Percentiles rank a stretch among this genome's conserved stretches.
Evolutionary conservation across 2,797 vertebrate species (phyloP).

Genomic region (Distichodus sexfasciatus): DNA sequence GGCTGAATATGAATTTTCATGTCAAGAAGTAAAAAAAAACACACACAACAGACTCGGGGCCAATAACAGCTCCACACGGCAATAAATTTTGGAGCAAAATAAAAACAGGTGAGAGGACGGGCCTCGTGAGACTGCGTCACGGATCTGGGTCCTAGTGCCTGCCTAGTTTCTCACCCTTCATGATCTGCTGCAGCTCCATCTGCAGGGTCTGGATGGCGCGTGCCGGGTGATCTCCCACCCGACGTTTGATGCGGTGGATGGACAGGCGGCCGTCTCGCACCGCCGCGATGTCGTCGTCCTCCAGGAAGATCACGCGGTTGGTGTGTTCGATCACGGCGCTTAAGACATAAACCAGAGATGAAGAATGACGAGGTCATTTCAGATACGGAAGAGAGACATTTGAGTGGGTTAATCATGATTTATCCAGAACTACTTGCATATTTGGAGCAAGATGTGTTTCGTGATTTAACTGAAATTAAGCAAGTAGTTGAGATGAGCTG

Average conservation of each 20-base stretch:
- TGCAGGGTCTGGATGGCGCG: conserved; percentile 95
- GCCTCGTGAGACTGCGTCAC: neutral
- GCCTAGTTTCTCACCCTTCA: conserved; percentile 81
- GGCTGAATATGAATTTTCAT: neutral
- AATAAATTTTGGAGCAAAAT: conserved; percentile 41
- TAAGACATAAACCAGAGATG: too few species aligned
- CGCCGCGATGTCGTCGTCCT: conserved; percentile 96
- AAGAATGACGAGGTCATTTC: too few species aligned
- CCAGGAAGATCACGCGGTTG: conserved; percentile 95
- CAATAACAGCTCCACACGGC: neutral
- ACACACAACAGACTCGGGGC: too few species aligned
- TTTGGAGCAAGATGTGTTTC: too few species aligned
- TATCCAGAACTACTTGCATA: too few species aligned
- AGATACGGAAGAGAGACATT: neutral
- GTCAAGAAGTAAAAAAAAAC: too few species aligned
- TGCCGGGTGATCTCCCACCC: conserved; percentile 85
- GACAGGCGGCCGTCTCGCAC: conserved; percentile 90
- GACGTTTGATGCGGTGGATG: conserved; percentile 95
- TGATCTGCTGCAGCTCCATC: conserved; percentile 98
- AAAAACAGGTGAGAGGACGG: neutral
- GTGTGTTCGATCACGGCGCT: conserved; percentile 98
- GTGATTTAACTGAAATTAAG: too few species aligned
- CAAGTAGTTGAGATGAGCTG: too few species aligned
- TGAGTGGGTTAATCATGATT: neutral
- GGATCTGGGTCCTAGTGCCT: neutral